phyloP scores from a whole-genome alignment of 2,113 vertebrate species.

The Scomber colias region DNA sequence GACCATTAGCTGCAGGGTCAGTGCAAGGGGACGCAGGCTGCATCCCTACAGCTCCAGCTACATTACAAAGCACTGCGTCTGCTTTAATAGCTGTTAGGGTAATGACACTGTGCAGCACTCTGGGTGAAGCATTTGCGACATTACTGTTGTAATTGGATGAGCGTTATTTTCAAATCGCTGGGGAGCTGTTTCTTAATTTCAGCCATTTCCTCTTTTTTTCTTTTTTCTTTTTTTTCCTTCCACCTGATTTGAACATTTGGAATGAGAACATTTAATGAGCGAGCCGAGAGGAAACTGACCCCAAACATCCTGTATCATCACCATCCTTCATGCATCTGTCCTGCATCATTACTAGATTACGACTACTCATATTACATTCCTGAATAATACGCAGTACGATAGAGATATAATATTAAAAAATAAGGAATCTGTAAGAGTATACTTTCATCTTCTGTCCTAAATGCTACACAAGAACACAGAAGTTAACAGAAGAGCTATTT shows the following conservation, averaged over 20 bases:
- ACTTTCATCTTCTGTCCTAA: no score
- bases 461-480: no score
- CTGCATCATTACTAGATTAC: not conserved
- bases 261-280: constrained; percentile 22
- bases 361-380: not conserved
- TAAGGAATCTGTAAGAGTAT: no score
- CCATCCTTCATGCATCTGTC: not conserved
- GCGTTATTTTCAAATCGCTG: constrained; percentile 63
- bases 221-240: not conserved
- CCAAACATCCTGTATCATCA: constrained; percentile 4
- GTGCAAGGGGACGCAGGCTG: constrained; percentile 45
- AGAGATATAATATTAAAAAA: not conserved
- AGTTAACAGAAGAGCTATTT: no score
- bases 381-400: not conserved
- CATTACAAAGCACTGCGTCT: constrained; percentile 51
- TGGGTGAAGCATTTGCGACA: constrained; percentile 57
- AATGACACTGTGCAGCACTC: constrained; percentile 60
- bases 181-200: constrained; percentile 61
- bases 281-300: constrained; percentile 21
- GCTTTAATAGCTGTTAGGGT: constrained; percentile 60
- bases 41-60: constrained; percentile 26
- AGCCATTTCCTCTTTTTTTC: constrained; percentile 26
- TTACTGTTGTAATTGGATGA: constrained; percentile 66
- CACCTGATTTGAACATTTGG: constrained; percentile 35
- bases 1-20: constrained; percentile 74